A percentile compares a stretch with the other conserved stretches of the same genome.
Evolutionary conservation across 2,888 invertebrate species (phyloP).

Genomic region (Drosophila maculinotata): DNA sequence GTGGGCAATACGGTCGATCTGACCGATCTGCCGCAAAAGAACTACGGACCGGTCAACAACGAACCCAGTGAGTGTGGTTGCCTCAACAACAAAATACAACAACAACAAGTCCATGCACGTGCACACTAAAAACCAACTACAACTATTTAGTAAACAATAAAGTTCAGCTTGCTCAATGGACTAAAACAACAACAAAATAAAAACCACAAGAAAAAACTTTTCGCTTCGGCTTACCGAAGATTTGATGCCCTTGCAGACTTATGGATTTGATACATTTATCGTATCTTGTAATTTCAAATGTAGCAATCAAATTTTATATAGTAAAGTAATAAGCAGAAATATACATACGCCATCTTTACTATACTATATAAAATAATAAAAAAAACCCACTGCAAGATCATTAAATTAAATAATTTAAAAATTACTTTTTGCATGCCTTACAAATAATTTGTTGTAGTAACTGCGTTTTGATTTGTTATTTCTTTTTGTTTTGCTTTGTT

Average conservation of each 20-base stretch:
- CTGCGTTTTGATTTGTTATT: constrained; percentile 22
- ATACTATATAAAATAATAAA: background rate
- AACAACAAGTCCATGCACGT: constrained; percentile 62
- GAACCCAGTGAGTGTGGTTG: constrained; percentile 90
- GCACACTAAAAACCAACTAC: constrained; percentile 64
- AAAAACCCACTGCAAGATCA: constrained; percentile 17
- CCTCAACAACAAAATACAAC: constrained; percentile 30
- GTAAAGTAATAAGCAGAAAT: background rate
- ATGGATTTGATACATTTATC: background rate
- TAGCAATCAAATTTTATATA: background rate
- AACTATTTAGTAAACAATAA: constrained; percentile 12
- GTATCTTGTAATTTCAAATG: too few species aligned
- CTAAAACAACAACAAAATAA: constrained; percentile 6
- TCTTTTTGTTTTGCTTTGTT: constrained; percentile 10
- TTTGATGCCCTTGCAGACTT: constrained; percentile 23
- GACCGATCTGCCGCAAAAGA: constrained; percentile 87
- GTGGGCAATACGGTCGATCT: constrained; percentile 87
- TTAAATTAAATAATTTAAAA: constrained; percentile 1
- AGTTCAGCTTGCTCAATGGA: constrained; percentile 41
- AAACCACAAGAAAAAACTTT: background rate
- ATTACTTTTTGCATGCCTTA: constrained; percentile 31
- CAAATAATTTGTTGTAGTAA: constrained; percentile 26
- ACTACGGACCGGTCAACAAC: constrained; percentile 91
- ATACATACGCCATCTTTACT: background rate
- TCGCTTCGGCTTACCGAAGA: constrained; percentile 5